Base-by-base conservation (phyloP, 2,888 invertebrate genomes). In the Dynastes grantii region DNA sequence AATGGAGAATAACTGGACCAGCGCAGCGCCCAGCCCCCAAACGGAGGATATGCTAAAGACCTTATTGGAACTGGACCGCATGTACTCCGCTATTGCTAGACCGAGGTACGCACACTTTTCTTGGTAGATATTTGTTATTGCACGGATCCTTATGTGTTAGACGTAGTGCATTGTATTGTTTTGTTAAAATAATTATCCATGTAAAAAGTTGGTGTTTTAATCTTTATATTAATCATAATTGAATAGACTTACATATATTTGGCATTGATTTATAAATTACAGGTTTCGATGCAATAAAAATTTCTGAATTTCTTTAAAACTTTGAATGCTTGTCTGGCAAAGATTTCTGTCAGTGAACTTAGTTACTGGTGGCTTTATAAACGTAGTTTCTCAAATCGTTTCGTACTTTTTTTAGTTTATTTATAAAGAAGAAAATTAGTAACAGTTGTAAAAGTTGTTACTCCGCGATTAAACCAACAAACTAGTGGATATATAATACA, bases 71-170 rank as follows among this genome's bases (percentile, higher is more conserved):
- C 81, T 85, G 29, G 85, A 85, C 76, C 81, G 83, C 49, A 82
- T 83, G 79, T 85, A 85, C 81, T 85, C 85, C 37, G 83, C 84
- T 2, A 82, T 85, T 58, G 84, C 85, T 6, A 83, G 85, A 81
- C 85, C 85, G 81, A 85, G 85, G 85, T 85, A 83, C 80, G 75
- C 67, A 55, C 29, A 49, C 76, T 78, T 78, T 51, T 51, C 51
- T n/a, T 27, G 32, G 49, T 68, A 49, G 22, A 16, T 37, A 16
- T 53, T n/a, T 70, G 5, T 51, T 49, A 40, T 37, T 75, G 78
- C 78, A 75, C 67, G 78, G 0, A 22, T 16, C 61, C 53, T 37
- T 16, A 37, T 76, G 3, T 32, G 6, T 58, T 78, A 45, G n/a
- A 63, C 8, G 37, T 37, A 61, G 53, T 63, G 58, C 40, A 29